Conservation (phyloP, 2,888 invertebrate species). For the Laspeyria flexula region DNA sequence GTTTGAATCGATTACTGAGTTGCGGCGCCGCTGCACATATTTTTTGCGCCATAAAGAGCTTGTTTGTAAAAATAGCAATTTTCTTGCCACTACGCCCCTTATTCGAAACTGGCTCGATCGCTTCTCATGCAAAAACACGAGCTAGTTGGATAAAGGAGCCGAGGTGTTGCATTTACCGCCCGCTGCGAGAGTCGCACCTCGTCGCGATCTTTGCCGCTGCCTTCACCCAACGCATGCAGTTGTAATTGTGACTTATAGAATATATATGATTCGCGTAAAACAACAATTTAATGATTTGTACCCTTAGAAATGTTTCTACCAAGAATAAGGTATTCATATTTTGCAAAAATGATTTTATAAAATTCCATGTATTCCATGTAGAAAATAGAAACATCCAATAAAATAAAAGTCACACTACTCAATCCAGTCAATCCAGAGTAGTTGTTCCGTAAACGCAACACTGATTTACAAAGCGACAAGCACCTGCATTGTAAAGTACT, state of each 20-base stretch:
- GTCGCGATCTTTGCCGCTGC: constrained; percentile 44
- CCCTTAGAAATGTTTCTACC: constrained; percentile 20
- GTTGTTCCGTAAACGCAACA: constrained; percentile 57
- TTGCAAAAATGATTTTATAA: not conserved
- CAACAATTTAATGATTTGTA: constrained; percentile 40
- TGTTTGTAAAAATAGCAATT: constrained; percentile 76
- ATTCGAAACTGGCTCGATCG: constrained; percentile 61
- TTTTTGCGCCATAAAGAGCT: constrained; percentile 68
- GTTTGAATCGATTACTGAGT: constrained; percentile 71
- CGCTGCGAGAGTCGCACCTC: constrained; percentile 60
- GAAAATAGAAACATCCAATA: not conserved
- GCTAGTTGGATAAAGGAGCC: constrained; percentile 55
- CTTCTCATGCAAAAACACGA: constrained; percentile 63
- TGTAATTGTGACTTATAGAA: constrained; percentile 33
- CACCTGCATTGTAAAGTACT: constrained; percentile 52
- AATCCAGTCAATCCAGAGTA: constrained; percentile 44
- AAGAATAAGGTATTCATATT: not conserved
- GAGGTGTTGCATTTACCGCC: constrained; percentile 58
- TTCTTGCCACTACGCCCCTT: constrained; percentile 67
- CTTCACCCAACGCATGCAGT: constrained; percentile 18
- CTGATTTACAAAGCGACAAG: constrained; percentile 56
- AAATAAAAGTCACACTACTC: constrained; percentile 24
- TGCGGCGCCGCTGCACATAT: constrained; percentile 61
- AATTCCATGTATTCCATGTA: not conserved
- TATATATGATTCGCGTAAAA: constrained; percentile 37